These are phyloP conservation scores for Ara ararauna DNA, from an alignment of 2,797 vertebrate genomes.

Conservation along the genomic window DNA sequence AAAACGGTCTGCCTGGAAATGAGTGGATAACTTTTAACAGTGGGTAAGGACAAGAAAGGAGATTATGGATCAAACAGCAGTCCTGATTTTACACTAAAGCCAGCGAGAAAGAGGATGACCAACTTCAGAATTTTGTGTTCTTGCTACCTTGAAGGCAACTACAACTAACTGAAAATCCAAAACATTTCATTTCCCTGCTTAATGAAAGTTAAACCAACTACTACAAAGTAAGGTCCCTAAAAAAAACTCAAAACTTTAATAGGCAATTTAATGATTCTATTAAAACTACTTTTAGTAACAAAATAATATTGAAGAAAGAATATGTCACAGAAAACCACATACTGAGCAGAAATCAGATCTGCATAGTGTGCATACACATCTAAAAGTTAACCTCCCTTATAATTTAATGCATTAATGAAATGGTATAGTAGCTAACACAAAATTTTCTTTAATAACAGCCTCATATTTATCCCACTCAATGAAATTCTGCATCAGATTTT, in stretches of 20 bases:
- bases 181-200: not conserved
- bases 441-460: not conserved
- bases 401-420: not conserved
- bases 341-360: not conserved
- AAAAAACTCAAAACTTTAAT: not conserved
- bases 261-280: not conserved
- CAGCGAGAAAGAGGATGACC: not conserved
- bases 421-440: not conserved
- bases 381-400: not conserved
- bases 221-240: not conserved
- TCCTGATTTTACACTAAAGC: not conserved
- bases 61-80: not conserved
- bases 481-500: not conserved
- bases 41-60: not conserved
- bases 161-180: not conserved
- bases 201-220: not conserved
- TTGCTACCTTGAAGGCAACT: not conserved
- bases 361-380: not conserved
- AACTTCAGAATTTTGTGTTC: not conserved
- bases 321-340: not conserved
- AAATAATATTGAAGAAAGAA: not conserved
- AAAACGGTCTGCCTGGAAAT: not conserved
- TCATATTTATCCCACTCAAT: not conserved
- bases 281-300: not conserved
- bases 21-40: not conserved